phyloP scores from a whole-genome alignment of 2,113 vertebrate genomes.

The Catharus bicknelli region DNA sequence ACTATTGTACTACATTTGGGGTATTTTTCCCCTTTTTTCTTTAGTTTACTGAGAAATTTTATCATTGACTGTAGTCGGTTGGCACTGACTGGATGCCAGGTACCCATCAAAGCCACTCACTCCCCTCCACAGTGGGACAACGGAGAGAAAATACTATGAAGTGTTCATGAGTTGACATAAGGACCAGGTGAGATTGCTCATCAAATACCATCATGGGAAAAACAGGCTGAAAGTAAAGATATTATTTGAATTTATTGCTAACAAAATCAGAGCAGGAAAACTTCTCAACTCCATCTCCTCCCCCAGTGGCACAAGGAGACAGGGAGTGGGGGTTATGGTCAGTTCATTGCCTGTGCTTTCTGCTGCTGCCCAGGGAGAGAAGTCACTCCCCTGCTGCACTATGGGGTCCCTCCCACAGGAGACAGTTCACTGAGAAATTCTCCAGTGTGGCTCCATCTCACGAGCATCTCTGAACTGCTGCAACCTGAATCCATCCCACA shows the following conservation, averaged over 20 bases:
- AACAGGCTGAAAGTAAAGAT: background rate
- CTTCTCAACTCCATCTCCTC: background rate
- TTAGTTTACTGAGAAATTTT: background rate
- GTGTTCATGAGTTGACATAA: background rate
- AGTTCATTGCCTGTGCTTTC: background rate
- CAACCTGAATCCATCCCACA: background rate
- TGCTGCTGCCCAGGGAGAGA: background rate
- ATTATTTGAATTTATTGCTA: background rate
- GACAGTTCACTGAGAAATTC: background rate
- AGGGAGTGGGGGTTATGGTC: too few species aligned
- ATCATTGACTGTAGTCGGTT: background rate
- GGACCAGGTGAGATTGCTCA: background rate
- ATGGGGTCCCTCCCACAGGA: background rate
- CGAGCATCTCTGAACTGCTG: background rate
- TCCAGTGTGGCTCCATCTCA: rapidly evolving
- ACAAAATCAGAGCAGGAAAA: background rate
- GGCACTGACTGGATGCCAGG: background rate
- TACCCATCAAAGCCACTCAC: background rate
- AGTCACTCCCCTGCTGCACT: background rate
- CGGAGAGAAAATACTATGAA: background rate
- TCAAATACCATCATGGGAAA: background rate
- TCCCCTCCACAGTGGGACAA: background rate
- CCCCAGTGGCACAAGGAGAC: background rate
- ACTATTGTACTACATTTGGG: background rate
- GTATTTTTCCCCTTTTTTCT: background rate